Conservation (phyloP, 2,113 vertebrate species). For the Chaetura pelagica region DNA sequence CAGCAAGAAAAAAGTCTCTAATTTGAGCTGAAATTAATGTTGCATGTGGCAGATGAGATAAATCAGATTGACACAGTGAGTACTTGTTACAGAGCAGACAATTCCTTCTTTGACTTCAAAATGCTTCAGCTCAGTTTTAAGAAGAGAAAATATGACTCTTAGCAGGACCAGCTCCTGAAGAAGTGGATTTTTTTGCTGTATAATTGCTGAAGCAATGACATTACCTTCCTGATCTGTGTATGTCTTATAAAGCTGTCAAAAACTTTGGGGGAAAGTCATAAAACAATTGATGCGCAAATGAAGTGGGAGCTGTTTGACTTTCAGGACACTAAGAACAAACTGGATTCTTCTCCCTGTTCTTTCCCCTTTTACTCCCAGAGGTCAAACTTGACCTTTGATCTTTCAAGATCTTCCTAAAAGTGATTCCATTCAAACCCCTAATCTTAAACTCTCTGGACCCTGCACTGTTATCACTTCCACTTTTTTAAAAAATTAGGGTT, state of each 20-base stretch:
- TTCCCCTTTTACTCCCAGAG: neutral
- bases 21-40: neutral
- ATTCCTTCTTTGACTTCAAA: neutral
- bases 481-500: neutral
- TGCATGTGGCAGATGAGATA: neutral
- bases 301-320: neutral
- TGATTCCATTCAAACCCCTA: neutral
- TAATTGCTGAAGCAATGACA: neutral
- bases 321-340: neutral
- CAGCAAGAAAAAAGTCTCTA: neutral
- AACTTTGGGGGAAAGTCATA: neutral
- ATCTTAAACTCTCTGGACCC: neutral
- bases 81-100: neutral
- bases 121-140: neutral
- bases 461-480: neutral
- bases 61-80: neutral
- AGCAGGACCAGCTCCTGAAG: neutral
- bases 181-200: neutral
- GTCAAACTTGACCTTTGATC: neutral
- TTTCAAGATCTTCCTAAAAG: neutral
- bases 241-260: neutral
- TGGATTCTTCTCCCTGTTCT: neutral
- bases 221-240: neutral
- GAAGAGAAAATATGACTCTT: neutral
- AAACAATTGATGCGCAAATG: neutral